Percentiles rank a stretch among this genome's conserved stretches.
Conservation (phyloP, 2,888 invertebrate species). For the Bembecia ichneumoniformis region DNA sequence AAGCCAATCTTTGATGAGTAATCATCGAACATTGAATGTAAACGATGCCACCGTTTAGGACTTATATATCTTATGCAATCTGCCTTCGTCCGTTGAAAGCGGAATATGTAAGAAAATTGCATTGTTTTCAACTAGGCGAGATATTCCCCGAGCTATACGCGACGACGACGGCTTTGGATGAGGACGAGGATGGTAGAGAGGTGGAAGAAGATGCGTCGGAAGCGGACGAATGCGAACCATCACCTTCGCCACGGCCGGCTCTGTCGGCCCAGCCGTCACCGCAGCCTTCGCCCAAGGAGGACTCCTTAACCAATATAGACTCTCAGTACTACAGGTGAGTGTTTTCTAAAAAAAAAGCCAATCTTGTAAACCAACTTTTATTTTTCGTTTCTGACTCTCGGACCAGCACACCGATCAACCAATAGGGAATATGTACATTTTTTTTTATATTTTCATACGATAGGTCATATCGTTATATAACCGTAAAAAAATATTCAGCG, state of each 20-base stretch:
- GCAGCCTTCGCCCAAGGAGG: conserved; percentile 37
- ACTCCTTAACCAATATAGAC: conserved; percentile 40
- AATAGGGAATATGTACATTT: no score
- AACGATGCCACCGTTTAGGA: no score
- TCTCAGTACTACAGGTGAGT: conserved; percentile 58
- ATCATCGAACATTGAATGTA: no score
- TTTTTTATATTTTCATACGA: no score
- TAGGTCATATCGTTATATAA: no score
- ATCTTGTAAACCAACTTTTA: no score
- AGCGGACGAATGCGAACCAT: conserved; percentile 46
- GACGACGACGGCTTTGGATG: conserved; percentile 22
- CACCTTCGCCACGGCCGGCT: conserved; percentile 49
- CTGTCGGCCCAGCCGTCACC: conserved; percentile 45
- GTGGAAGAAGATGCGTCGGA: conserved; percentile 28
- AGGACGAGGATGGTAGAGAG: conserved; percentile 39
- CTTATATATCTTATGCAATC: conserved; percentile 3
- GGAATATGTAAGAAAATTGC: no score
- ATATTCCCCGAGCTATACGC: conserved; percentile 57
- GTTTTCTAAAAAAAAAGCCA: neutral
- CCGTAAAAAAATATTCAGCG: no score
- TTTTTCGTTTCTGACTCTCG: no score
- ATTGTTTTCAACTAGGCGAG: conserved; percentile 32
- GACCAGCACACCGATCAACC: no score
- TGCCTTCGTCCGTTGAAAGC: neutral
- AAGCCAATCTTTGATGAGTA: no score